phyloP scores from a whole-genome alignment of 1,140 invertebrate species.

The Hycleus cichorii region DNA sequence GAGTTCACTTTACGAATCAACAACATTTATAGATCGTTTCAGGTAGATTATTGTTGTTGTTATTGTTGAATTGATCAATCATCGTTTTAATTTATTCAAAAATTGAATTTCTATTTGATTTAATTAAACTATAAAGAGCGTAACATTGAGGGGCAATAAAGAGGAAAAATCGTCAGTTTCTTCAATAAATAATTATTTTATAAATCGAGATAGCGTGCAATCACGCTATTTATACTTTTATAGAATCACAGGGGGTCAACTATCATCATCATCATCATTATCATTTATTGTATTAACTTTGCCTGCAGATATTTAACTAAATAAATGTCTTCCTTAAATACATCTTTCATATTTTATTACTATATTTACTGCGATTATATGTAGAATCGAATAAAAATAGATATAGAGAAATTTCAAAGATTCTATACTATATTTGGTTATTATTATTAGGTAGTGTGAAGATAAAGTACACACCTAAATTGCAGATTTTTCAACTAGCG shows the following conservation, averaged over 20 bases:
- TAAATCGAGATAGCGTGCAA: slow-evolving; percentile 25
- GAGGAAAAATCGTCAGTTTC: too few species aligned
- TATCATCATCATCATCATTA: background rate
- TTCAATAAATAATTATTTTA: slow-evolving; percentile 26
- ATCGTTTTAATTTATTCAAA: too few species aligned
- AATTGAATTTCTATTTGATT: too few species aligned
- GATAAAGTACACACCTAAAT: too few species aligned
- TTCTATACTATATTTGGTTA: background rate
- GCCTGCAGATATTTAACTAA: slow-evolving; percentile 25
- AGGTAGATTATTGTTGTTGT: too few species aligned
- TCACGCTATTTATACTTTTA: slow-evolving; percentile 19
- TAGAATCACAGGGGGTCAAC: slow-evolving; percentile 20
- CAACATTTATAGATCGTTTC: too few species aligned
- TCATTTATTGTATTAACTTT: slow-evolving; percentile 23
- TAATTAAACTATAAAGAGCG: too few species aligned
- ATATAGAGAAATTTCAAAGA: slow-evolving; percentile 2
- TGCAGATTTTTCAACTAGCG: too few species aligned
- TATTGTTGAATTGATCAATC: too few species aligned
- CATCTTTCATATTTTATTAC: slow-evolving; percentile 16
- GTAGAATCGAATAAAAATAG: slow-evolving; percentile 2
- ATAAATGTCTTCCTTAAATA: slow-evolving; percentile 22
- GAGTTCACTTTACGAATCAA: too few species aligned
- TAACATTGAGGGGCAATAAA: too few species aligned
- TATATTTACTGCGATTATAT: slow-evolving; percentile 1
- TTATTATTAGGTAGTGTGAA: too few species aligned